These are phyloP conservation scores for Tenualosa thibaudeaui DNA, from an alignment of 2,797 vertebrate species.

Conservation along the genomic window DNA sequence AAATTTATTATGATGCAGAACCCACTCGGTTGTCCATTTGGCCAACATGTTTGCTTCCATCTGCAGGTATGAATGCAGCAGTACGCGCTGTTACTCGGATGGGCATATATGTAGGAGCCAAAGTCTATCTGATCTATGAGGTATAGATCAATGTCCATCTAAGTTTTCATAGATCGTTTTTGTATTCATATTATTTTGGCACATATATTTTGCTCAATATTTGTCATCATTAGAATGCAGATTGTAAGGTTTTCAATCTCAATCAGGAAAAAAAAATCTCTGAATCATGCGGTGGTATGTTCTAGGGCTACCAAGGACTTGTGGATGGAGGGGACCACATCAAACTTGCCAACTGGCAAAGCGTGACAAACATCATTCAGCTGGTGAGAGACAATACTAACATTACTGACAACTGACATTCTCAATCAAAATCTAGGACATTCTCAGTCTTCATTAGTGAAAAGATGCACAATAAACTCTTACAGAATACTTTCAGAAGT, in stretches of 20 bases:
- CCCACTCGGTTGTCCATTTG: neutral
- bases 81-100: conserved; percentile 92
- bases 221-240: neutral
- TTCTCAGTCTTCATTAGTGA: too few relatives aligned
- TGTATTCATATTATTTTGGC: neutral
- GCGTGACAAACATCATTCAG: conserved; percentile 96
- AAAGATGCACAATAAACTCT: too few relatives aligned
- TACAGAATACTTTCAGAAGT: too few relatives aligned
- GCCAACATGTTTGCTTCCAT: neutral
- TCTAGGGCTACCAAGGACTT: conserved; percentile 92
- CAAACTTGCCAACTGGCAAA: conserved; percentile 90
- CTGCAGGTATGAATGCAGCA: conserved; percentile 91
- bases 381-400: conserved; percentile 69
- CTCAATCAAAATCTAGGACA: too few relatives aligned
- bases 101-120: conserved; percentile 94
- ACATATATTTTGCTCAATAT: neutral
- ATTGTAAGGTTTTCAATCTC: neutral
- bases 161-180: neutral
- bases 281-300: conserved; percentile 16
- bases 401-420: too few relatives aligned
- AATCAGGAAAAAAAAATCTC: too few relatives aligned
- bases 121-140: conserved; percentile 94
- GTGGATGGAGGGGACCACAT: conserved; percentile 94
- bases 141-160: conserved; percentile 60
- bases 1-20: neutral